phyloP scores from a whole-genome alignment of 2,888 invertebrate species.

The Rhagonycha fulva region DNA sequence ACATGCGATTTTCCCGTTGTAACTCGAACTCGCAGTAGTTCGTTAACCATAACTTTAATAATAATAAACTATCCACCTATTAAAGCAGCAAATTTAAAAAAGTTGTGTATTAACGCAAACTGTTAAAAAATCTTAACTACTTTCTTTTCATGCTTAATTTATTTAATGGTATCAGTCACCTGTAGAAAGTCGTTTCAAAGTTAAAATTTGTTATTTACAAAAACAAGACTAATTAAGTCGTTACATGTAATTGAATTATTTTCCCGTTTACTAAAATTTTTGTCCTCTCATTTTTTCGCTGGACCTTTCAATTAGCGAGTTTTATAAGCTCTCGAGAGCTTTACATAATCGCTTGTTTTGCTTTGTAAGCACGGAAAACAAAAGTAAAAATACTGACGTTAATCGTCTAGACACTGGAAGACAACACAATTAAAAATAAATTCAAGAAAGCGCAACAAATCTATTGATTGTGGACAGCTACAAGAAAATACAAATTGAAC shows the following conservation, averaged over 20 bases:
- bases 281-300: neutral
- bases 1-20: constrained; percentile 26
- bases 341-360: neutral
- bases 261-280: neutral
- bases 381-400: neutral
- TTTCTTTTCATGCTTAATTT: neutral
- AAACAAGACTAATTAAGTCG: neutral
- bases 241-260: neutral
- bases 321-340: neutral
- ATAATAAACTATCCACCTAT: neutral
- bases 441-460: constrained; percentile 10
- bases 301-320: neutral
- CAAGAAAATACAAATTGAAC: constrained; percentile 19
- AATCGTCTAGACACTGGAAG: neutral
- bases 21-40: constrained; percentile 19
- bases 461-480: constrained; percentile 8
- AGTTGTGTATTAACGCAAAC: neutral
- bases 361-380: neutral
- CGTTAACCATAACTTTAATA: neutral
- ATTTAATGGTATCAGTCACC: neutral
- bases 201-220: neutral
- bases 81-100: neutral
- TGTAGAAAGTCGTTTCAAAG: neutral
- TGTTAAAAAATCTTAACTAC: neutral
- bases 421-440: constrained; percentile 20